A percentile compares a stretch with the other conserved stretches of the same genome.
Conservation (phyloP, 2,888 invertebrate species). For the Coremacera marginata region DNA sequence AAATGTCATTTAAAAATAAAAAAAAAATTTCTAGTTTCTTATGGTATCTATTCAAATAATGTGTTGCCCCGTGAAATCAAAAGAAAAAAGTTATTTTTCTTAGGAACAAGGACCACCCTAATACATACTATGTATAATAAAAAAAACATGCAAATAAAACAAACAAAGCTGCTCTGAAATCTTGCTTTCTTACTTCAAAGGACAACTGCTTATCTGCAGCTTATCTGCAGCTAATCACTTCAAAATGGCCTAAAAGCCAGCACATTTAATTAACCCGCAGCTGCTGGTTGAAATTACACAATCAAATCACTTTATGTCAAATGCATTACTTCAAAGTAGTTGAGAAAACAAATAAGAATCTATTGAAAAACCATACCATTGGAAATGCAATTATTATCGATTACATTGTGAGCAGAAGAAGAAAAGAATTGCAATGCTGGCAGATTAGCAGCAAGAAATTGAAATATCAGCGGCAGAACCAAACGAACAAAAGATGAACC, state of each 20-base stretch:
- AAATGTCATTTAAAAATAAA: no score
- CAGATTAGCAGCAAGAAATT: neutral
- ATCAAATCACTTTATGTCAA: neutral
- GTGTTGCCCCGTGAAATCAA: no score
- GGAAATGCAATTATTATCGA: conserved; percentile 9
- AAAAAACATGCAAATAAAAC: no score
- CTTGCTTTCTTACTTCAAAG: neutral
- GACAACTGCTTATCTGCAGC: neutral
- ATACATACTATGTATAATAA: no score
- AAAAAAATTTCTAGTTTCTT: no score
- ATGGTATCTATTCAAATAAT: no score
- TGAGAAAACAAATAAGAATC: neutral
- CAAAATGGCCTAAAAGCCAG: neutral
- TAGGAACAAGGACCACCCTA: no score
- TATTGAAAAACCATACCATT: neutral
- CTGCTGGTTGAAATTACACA: neutral
- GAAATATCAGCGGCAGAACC: neutral
- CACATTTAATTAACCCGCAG: conserved; percentile 10
- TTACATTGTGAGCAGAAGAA: neutral
- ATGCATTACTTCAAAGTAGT: conserved; percentile 2
- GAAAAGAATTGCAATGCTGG: neutral
- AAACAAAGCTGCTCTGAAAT: no score
- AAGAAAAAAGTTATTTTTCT: no score
- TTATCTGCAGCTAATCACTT: neutral
- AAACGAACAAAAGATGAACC: neutral